These are phyloP conservation scores for Peromyscus maniculatus DNA, from an alignment of 2,113 vertebrate species.

Conservation along the genomic window DNA sequence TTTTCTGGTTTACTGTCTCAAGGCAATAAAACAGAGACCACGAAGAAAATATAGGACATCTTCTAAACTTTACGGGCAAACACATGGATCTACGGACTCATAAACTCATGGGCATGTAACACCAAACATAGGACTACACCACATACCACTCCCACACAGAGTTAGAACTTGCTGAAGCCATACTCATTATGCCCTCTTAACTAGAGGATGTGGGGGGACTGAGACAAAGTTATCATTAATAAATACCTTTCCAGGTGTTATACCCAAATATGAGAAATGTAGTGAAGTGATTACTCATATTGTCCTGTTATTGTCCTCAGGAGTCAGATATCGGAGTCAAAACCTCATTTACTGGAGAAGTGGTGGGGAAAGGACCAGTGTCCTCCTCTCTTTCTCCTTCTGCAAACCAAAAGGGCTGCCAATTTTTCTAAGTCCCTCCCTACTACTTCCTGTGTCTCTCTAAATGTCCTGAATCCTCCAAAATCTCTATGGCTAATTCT, in stretches of 20 bases:
- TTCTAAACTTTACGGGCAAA: background rate
- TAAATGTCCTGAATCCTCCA: background rate
- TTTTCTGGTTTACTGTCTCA: background rate
- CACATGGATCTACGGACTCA: background rate
- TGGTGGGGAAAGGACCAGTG: background rate
- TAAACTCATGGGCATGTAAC: too few relatives aligned
- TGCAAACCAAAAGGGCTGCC: background rate
- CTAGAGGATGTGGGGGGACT: background rate
- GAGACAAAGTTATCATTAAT: background rate
- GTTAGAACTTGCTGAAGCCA: background rate
- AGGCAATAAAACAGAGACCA: background rate
- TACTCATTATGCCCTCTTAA: background rate
- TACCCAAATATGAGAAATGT: background rate
- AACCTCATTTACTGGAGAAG: background rate
- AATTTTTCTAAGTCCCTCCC: background rate
- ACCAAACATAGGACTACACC: background rate
- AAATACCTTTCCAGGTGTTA: background rate
- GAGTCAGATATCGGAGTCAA: background rate
- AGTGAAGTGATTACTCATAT: background rate
- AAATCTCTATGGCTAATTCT: background rate
- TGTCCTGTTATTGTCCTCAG: background rate
- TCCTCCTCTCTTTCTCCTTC: background rate
- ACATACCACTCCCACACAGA: background rate
- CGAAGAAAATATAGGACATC: background rate
- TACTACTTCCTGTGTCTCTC: background rate